phyloP scores from a whole-genome alignment of 2,888 invertebrate species.

The Sturmia bella region DNA sequence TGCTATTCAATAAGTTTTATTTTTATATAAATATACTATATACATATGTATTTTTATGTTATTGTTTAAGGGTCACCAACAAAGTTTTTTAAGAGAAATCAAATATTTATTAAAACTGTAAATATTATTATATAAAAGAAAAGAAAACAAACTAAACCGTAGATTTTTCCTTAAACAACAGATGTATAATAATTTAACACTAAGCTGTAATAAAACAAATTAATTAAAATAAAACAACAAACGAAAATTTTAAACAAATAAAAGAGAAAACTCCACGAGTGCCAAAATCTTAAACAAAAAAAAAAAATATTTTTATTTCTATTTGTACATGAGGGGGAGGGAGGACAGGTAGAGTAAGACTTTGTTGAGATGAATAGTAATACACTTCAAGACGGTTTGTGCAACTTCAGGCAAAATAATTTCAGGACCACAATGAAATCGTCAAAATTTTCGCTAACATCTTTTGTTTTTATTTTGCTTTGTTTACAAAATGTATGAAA shows the following conservation, averaged over 20 bases:
- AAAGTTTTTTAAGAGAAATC: constrained; percentile 46
- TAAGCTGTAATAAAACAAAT: constrained; percentile 45
- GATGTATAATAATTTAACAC: constrained; percentile 59
- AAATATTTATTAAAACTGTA: constrained; percentile 68
- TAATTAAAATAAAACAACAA: constrained; percentile 45
- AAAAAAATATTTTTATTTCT: constrained; percentile 3
- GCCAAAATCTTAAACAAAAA: constrained; percentile 58
- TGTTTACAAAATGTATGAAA: too few species aligned
- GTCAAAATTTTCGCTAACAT: too few species aligned
- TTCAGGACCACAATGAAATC: too few species aligned
- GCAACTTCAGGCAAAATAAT: too few species aligned
- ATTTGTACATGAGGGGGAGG: too few species aligned
- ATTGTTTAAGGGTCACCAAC: constrained; percentile 47
- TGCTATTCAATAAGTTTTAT: constrained; percentile 54
- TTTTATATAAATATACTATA: constrained; percentile 12
- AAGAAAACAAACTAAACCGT: constrained; percentile 21
- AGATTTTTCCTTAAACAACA: constrained; percentile 41
- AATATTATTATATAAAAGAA: constrained; percentile 48
- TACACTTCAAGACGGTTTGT: too few species aligned
- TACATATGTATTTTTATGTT: constrained; percentile 32
- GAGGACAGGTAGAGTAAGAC: too few species aligned
- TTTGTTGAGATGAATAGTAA: too few species aligned
- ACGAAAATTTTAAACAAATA: constrained; percentile 49
- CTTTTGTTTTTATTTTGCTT: too few species aligned
- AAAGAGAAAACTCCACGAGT: constrained; percentile 63